These are phyloP conservation scores for Sus cebifrons DNA, from an alignment of 2,797 vertebrate genomes.

Conservation along the genomic window DNA sequence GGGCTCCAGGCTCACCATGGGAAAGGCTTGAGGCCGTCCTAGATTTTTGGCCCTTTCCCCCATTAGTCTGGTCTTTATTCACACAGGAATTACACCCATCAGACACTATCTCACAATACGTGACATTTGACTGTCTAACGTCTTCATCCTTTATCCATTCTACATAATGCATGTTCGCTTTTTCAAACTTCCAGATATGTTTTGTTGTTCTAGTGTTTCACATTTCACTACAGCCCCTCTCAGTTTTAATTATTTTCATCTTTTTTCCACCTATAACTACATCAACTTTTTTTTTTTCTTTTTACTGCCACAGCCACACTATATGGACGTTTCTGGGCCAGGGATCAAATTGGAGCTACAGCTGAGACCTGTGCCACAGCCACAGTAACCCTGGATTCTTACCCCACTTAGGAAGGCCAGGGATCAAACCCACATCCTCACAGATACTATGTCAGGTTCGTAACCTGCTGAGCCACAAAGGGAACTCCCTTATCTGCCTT, in stretches of 20 bases:
- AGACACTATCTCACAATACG: neutral
- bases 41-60: neutral
- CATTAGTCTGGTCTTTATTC: neutral
- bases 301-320: too few relatives aligned
- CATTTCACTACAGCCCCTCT: neutral
- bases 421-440: too few relatives aligned
- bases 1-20: neutral
- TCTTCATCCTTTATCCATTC: neutral
- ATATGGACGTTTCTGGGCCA: too few relatives aligned
- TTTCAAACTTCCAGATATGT: neutral
- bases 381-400: too few relatives aligned
- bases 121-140: neutral
- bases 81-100: constrained; percentile 12
- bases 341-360: too few relatives aligned
- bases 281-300: neutral
- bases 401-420: too few relatives aligned
- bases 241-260: neutral
- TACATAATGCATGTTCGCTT: neutral
- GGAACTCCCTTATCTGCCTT: neutral
- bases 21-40: neutral
- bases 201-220: constrained; percentile 6
- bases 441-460: too few relatives aligned
- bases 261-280: neutral
- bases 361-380: too few relatives aligned
- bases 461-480: too few relatives aligned